Conservation (phyloP, 2,113 vertebrate species). For the Aegithalos caudatus region DNA sequence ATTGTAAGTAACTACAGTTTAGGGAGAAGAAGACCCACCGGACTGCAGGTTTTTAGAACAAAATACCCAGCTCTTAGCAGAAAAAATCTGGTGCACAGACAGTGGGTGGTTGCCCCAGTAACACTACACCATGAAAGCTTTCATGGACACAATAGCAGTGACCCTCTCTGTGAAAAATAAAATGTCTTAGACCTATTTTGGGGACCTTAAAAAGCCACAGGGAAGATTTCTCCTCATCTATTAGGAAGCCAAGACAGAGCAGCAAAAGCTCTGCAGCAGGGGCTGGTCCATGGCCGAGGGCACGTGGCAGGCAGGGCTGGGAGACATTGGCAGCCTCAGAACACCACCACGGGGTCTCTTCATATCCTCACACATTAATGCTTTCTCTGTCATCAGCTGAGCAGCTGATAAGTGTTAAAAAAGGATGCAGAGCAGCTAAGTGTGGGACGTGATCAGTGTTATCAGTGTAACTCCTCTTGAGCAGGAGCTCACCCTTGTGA, state of each 20-base stretch:
- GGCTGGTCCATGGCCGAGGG: not conserved
- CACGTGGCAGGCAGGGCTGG: not conserved
- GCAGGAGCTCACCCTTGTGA: not conserved
- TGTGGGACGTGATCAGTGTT: not conserved
- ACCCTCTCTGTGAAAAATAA: not conserved
- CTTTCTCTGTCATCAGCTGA: not conserved
- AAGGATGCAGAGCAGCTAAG: not conserved
- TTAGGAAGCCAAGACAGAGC: fast-evolving
- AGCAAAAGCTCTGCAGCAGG: not conserved
- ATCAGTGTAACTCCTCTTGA: not conserved
- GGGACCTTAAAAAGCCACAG: not conserved
- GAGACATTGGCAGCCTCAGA: not conserved
- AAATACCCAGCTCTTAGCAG: not conserved
- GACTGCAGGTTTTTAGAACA: not conserved
- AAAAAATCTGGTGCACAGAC: not conserved
- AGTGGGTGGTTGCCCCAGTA: not conserved
- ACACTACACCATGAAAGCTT: not conserved
- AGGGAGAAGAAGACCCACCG: not conserved
- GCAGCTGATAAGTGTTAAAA: not conserved
- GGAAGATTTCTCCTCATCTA: not conserved
- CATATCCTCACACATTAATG: not conserved
- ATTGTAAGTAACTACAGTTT: not conserved
- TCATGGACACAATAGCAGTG: not conserved
- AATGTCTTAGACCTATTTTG: not conserved
- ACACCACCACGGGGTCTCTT: not conserved